phyloP scores from a whole-genome alignment of 2,888 invertebrate species.

The Nomada fucata region DNA sequence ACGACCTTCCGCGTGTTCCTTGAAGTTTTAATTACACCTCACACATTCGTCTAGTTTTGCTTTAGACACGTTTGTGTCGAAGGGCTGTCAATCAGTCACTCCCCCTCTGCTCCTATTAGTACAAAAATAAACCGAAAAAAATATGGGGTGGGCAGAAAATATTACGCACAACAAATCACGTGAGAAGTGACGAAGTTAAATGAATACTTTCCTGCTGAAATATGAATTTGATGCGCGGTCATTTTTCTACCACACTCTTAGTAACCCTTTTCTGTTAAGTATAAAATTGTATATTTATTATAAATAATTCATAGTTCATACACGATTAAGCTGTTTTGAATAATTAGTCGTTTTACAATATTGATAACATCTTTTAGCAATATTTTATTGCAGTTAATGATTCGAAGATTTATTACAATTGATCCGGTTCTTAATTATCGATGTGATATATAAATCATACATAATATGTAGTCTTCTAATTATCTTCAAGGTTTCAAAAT shows the following conservation, averaged over 20 bases:
- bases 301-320: background rate
- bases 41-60: background rate
- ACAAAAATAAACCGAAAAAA: slow-evolving; percentile 16
- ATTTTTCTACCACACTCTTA: no score
- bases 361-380: no score
- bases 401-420: no score
- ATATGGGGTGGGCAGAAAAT: background rate
- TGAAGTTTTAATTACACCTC: no score
- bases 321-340: background rate
- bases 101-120: background rate
- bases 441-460: no score
- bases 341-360: background rate
- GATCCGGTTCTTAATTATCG: no score
- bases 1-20: no score
- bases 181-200: background rate
- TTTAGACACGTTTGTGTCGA: no score
- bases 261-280: no score
- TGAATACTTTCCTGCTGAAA: background rate
- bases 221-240: no score
- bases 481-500: background rate
- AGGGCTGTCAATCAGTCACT: no score
- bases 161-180: background rate
- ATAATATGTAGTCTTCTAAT: background rate
- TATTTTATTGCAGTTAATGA: no score
- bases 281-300: background rate